Percentiles rank a stretch among this genome's conserved stretches.
Evolutionary conservation across 2,797 vertebrate species (phyloP).

Genomic region (Fistularia tabacaria): DNA sequence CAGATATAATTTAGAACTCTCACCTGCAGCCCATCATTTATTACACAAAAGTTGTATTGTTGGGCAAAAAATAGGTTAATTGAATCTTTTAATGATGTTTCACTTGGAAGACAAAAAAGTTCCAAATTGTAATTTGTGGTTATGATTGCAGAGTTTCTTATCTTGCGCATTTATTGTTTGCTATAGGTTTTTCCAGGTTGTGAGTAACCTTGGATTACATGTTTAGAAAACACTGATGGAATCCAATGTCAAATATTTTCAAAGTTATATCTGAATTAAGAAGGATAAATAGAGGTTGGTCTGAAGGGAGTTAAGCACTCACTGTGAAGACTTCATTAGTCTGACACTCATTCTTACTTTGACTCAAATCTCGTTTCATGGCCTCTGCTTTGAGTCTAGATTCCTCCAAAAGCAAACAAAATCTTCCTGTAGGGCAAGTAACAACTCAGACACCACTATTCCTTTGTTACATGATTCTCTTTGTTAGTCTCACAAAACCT

Average conservation of each 20-base stretch:
- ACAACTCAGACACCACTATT: background rate
- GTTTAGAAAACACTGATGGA: too few relatives aligned
- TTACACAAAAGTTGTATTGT: too few relatives aligned
- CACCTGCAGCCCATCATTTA: too few relatives aligned
- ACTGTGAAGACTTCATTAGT: slow-evolving; percentile 45
- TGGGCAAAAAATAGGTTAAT: too few relatives aligned
- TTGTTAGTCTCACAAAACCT: slow-evolving; percentile 34
- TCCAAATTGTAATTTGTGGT: too few relatives aligned
- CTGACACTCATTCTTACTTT: slow-evolving; percentile 20
- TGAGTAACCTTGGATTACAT: too few relatives aligned
- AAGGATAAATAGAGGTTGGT: slow-evolving; percentile 22
- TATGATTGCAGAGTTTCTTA: too few relatives aligned
- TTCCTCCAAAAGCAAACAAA: slow-evolving; percentile 20
- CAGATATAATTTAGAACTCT: too few relatives aligned
- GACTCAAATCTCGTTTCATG: slow-evolving; percentile 31
- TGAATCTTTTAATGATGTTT: too few relatives aligned
- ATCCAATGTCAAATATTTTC: slow-evolving; percentile 12
- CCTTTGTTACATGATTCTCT: slow-evolving; percentile 28
- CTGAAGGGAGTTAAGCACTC: slow-evolving; percentile 42
- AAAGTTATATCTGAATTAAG: slow-evolving; percentile 31
- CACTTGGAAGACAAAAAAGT: too few relatives aligned
- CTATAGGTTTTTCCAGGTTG: too few relatives aligned
- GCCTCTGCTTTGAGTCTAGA: slow-evolving; percentile 29
- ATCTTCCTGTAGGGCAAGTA: slow-evolving; percentile 28
- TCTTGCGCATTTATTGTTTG: too few relatives aligned